Conservation (phyloP, 2,113 vertebrate genomes). For the Drymodes brunneopygia region DNA sequence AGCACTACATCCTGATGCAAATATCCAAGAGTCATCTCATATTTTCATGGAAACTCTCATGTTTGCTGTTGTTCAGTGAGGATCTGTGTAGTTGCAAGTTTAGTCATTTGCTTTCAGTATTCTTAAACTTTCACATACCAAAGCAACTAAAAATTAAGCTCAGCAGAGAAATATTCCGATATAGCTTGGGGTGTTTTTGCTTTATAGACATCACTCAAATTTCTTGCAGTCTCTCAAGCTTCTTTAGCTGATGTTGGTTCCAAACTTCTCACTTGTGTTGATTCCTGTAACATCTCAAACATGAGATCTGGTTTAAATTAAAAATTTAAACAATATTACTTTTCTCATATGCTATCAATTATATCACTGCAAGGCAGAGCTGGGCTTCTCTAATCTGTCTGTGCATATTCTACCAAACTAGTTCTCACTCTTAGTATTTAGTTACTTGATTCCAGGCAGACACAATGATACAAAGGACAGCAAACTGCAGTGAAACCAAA, state of each 20-base stretch:
- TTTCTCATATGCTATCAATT: neutral
- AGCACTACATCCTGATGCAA: neutral
- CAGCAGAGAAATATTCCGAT: neutral
- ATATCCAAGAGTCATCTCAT: neutral
- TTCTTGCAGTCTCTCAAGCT: neutral
- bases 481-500: neutral
- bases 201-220: neutral
- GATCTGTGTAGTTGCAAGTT: neutral
- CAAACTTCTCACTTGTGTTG: neutral
- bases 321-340: neutral
- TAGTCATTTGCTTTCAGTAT: neutral
- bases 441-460: neutral
- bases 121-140: neutral
- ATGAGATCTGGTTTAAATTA: constrained; percentile 3
- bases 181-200: neutral
- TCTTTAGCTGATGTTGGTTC: neutral
- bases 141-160: neutral
- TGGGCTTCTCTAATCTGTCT: neutral
- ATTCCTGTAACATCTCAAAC: neutral
- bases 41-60: neutral
- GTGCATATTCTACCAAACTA: neutral
- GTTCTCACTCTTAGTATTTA: neutral
- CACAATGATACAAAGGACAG: neutral
- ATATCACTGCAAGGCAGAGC: neutral
- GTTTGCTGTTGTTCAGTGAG: neutral